phyloP scores from a whole-genome alignment of 2,113 vertebrate species.

The Ammodytes marinus region DNA sequence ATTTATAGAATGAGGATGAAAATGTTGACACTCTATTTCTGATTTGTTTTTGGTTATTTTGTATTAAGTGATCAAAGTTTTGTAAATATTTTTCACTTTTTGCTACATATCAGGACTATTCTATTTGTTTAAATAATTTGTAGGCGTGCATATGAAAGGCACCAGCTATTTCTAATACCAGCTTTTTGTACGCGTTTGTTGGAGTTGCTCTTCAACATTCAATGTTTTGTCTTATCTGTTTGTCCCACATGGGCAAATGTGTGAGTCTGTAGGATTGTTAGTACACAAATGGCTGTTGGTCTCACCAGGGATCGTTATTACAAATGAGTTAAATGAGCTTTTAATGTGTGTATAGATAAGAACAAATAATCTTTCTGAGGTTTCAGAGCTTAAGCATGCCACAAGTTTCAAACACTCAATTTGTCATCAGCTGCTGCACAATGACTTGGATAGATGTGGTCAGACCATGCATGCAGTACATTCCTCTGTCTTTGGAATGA shows the following conservation, averaged over 20 bases:
- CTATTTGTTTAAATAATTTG: constrained; percentile 53
- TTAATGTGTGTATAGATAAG: constrained; percentile 60
- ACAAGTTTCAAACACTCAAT: constrained; percentile 60
- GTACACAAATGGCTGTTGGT: constrained; percentile 45
- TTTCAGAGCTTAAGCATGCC: constrained; percentile 55
- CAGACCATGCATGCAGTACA: constrained; percentile 69
- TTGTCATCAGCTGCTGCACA: constrained; percentile 47
- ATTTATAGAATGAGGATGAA: constrained; percentile 82
- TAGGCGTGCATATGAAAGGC: constrained; percentile 64
- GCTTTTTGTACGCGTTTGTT: constrained; percentile 45
- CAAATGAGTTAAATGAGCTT: constrained; percentile 52
- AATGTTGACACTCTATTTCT: constrained; percentile 63
- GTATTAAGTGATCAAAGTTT: constrained; percentile 57
- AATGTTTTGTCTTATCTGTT: constrained; percentile 49
- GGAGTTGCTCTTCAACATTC: constrained; percentile 48
- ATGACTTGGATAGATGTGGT: constrained; percentile 45
- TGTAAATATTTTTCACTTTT: constrained; percentile 77
- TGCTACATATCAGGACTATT: constrained; percentile 71
- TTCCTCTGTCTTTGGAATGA: constrained; percentile 52
- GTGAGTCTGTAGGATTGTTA: constrained; percentile 44
- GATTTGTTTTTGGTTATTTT: constrained; percentile 58
- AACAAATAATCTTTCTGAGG: constrained; percentile 34
- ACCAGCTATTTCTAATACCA: constrained; percentile 71
- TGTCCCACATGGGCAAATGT: constrained; percentile 27
- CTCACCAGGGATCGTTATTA: constrained; percentile 55